Base-by-base conservation (phyloP, 2,888 invertebrate genomes). In the Clanis bilineata region DNA sequence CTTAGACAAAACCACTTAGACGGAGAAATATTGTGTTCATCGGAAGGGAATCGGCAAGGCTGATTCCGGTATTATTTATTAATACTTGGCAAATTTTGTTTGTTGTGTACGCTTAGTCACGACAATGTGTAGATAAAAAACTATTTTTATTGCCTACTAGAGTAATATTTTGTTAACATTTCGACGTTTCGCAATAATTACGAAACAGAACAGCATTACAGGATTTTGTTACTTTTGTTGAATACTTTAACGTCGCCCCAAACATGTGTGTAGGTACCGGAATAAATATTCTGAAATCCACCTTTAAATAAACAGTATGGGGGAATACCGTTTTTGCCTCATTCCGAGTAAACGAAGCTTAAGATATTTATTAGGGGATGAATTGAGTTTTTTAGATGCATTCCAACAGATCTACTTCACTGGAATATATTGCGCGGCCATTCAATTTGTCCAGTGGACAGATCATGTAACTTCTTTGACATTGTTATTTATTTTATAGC, bases 271-370 rank as follows among this genome's bases (percentile, higher is more conserved):
- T 74, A 73, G 70, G 72, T 80, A 79, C 77, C 75, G 79, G 82
- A 88, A 90, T 90, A 91, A 90, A 90, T 88, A 88, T 85, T 81
- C 80, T 76, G 86, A 87, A 89, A 91, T 90, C 90, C 90, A 90
- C 91, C 88, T 91, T 88, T 87, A 88, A 89, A 90, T 85, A 90
- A 90, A 90, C 90, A 85, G 85, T 83, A 87, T 83, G 79, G 88
- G 87, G 85, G 86, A 82, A 83, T 85, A 84, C 80, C 84, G 83
- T 90, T 89, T 88, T 90, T 88, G 87, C 85, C 85, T 88, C 87
- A 84, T 89, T 88, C 85, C 77, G 80, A 83, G 83, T 81, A 92
- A 91, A 92, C 90, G 91, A 88, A 82, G 90, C 92, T 89, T 86
- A 82, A 87, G 88, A 91, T 86, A 90, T 92, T 91, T 91, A 92